Evolutionary conservation across 1,140 invertebrate species (phyloP).

Genomic region (Liolophura sinensis): DNA sequence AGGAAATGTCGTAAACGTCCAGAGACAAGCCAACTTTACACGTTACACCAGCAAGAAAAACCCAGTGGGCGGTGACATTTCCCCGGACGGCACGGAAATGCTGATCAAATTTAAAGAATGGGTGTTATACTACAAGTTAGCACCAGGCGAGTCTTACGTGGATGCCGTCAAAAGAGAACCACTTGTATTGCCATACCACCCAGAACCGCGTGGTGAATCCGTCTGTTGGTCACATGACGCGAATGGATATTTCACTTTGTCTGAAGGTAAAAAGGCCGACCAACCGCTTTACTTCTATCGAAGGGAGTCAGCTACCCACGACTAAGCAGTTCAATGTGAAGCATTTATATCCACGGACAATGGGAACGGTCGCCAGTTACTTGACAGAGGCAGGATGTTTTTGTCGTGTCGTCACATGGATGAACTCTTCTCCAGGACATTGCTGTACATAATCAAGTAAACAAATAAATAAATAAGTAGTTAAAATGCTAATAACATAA

Average conservation of each 20-base stretch:
- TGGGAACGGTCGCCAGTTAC: no score
- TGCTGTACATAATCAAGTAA: no score
- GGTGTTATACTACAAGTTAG: slow-evolving; percentile 24
- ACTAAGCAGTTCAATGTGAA: no score
- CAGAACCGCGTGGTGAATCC: slow-evolving; percentile 22
- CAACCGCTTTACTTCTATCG: slow-evolving; percentile 24
- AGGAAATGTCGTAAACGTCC: slow-evolving; percentile 12
- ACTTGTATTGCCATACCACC: slow-evolving; percentile 19
- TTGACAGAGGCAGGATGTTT: no score
- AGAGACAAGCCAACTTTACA: slow-evolving; percentile 9
- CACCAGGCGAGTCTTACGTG: slow-evolving; percentile 23
- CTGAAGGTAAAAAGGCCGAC: slow-evolving; percentile 24
- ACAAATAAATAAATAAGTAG: no score
- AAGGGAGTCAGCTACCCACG: neutral
- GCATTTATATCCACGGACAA: no score
- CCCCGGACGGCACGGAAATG: slow-evolving; percentile 31
- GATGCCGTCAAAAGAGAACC: slow-evolving; percentile 13
- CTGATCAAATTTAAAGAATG: slow-evolving; percentile 29
- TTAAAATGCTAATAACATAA: no score
- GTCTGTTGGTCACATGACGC: slow-evolving; percentile 26
- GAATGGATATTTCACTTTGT: slow-evolving; percentile 33
- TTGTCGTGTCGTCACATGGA: no score
- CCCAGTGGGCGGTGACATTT: slow-evolving; percentile 36
- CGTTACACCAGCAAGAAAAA: slow-evolving; percentile 23
- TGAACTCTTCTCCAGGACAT: no score